Base-by-base conservation (phyloP, 2,888 invertebrate genomes). In the Druceiella hillmani region DNA sequence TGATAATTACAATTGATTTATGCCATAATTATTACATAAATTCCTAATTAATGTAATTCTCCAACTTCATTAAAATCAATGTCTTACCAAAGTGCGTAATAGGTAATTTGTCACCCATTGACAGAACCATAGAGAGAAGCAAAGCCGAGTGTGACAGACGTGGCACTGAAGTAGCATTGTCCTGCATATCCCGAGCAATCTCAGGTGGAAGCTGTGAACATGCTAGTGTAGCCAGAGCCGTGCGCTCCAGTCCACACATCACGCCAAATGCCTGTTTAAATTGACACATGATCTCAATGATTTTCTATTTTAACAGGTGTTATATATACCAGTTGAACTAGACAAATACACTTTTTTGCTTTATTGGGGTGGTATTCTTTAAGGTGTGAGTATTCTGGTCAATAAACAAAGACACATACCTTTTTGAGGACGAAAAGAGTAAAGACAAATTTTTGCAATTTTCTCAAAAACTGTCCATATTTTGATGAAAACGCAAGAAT, bases 171-270 rank as follows among this genome's bases (percentile, higher is more conserved):
- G 81, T 75, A 34, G 84, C 79, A 66, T 87, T 86, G 53, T 83
- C 81, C 54, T 79, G 76, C 83, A 90, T 88, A 54, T 75, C 86
- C 61, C 88, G 80, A 20, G 92, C 92, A 44, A 95, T 75, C 72
- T 95, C 94, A 55, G 91, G 81, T 2, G 94, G 93, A 40, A 95
- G 71, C 40, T 93, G 81, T 9, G 93, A 93, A 56, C 85, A 83
- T 12, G 94, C 76, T 56, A 95, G 77, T 13, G 91, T 85, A 33
- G 81, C 83, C 20, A 92, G 75, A 27, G 89, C 84, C 3, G 83
- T 81, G 39, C 81, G 76, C 61, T 92, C 90, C 43, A 94, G 67
- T 17, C 85, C 83, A 56, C 92, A 92, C 76, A 93, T 83, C 17
- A 87, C 84, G 12, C 87, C 87, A 60, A 94, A 92, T 4, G 88